phyloP scores from a whole-genome alignment of 2,888 invertebrate genomes.

The Lottia scabra region DNA sequence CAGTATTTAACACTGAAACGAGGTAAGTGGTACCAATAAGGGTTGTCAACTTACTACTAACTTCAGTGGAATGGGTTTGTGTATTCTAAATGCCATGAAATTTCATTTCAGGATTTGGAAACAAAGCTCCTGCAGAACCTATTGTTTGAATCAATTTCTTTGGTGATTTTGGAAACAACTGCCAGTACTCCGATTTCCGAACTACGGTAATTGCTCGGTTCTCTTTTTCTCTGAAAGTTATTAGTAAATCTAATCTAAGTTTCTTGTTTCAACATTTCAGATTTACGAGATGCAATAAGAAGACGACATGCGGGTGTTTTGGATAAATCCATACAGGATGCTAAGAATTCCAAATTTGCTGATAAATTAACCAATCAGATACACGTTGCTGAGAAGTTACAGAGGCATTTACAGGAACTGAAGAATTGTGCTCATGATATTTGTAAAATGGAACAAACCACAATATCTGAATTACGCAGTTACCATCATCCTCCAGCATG shows the following conservation, averaged over 20 bases:
- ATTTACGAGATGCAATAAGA: conserved; percentile 52
- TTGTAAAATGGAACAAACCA: conserved; percentile 54
- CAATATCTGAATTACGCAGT: conserved; percentile 58
- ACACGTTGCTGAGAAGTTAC: conserved; percentile 46
- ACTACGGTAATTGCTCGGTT: too few species aligned
- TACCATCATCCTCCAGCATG: conserved; percentile 55
- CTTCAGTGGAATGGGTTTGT: too few species aligned
- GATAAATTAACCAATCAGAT: conserved; percentile 40
- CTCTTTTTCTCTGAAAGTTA: too few species aligned
- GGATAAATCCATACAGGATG: conserved; percentile 46
- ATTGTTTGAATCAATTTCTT: too few species aligned
- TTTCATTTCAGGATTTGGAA: too few species aligned
- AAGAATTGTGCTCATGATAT: conserved; percentile 55
- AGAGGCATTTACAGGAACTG: conserved; percentile 47
- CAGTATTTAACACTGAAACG: conserved; percentile 43
- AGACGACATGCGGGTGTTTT: conserved; percentile 49
- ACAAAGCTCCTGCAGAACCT: too few species aligned
- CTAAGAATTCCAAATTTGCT: conserved; percentile 41
- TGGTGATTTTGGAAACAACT: too few species aligned
- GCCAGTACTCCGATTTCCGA: too few species aligned
- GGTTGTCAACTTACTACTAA: too few species aligned
- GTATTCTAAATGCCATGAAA: too few species aligned
- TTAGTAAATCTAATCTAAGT: too few species aligned
- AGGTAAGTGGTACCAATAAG: conserved; percentile 33
- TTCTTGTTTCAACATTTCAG: conserved; percentile 25